Percentiles rank a stretch among this genome's conserved stretches.
phyloP scores from a whole-genome alignment of 2,113 vertebrate species.

The Gila orcuttii region DNA sequence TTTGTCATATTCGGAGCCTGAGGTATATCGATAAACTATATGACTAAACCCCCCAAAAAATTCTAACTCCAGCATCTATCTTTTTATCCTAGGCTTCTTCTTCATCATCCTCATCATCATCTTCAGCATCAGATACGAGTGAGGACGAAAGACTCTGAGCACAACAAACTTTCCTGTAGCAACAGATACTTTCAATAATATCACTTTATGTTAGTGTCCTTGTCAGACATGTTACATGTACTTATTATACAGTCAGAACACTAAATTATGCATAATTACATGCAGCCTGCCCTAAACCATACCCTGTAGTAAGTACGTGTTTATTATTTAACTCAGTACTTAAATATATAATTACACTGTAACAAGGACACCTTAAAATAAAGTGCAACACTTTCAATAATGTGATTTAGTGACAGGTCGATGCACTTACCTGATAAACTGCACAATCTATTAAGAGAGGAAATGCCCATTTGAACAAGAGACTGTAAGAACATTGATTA shows the following conservation, averaged over 20 bases:
- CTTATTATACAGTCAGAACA: too few relatives aligned
- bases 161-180: not conserved
- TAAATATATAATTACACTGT: too few relatives aligned
- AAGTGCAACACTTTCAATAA: too few relatives aligned
- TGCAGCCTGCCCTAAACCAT: too few relatives aligned
- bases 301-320: too few relatives aligned
- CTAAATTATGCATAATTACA: too few relatives aligned
- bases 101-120: conserved; percentile 56
- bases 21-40: not conserved
- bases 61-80: conserved; percentile 20
- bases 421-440: conserved; percentile 11
- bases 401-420: conserved; percentile 12
- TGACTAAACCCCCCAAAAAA: not conserved
- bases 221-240: too few relatives aligned
- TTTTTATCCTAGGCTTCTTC: conserved; percentile 63
- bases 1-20: not conserved
- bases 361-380: too few relatives aligned
- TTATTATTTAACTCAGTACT: too few relatives aligned
- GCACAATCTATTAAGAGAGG: conserved; percentile 9
- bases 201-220: too few relatives aligned
- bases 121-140: conserved; percentile 49
- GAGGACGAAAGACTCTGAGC: conserved; percentile 70
- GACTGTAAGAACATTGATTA: not conserved
- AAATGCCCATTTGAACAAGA: not conserved
- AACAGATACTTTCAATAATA: not conserved